Percentiles rank a stretch among this genome's conserved stretches.
phyloP scores from a whole-genome alignment of 2,797 vertebrate genomes.

The Tarsius wallacei region DNA sequence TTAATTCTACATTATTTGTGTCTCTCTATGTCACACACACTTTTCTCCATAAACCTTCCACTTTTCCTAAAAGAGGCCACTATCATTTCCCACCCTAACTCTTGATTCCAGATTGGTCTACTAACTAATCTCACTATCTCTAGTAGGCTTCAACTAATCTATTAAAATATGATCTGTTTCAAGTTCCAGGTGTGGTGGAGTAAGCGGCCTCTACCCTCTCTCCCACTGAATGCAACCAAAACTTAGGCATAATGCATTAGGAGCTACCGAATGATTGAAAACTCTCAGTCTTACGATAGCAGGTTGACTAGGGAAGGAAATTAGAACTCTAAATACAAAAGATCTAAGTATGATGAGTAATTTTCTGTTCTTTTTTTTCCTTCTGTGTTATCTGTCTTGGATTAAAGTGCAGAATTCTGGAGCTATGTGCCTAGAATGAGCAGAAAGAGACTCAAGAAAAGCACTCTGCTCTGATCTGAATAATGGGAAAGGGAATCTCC shows the following conservation, averaged over 20 bases:
- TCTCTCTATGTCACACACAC: not conserved
- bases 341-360: not conserved
- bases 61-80: not conserved
- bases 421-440: not conserved
- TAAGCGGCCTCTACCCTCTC: not conserved
- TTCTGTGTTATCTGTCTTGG: not conserved
- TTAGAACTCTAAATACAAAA: not conserved
- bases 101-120: not conserved
- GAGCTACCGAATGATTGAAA: too few relatives aligned
- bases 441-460: not conserved
- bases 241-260: not conserved
- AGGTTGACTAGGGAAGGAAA: not conserved
- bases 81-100: not conserved
- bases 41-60: not conserved
- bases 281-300: too few relatives aligned
- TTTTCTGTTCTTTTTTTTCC: not conserved
- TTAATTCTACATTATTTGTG: not conserved
- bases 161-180: not conserved
- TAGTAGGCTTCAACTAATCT: not conserved
- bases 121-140: not conserved
- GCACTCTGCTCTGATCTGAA: not conserved
- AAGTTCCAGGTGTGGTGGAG: not conserved
- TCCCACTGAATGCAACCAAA: not conserved
- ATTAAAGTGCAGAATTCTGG: not conserved
- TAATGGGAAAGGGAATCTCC: not conserved